A percentile compares a stretch with the other conserved stretches of the same genome.
These are phyloP conservation scores for Pangasius macronema DNA, from an alignment of 2,797 vertebrate species.

Conservation along the genomic window DNA sequence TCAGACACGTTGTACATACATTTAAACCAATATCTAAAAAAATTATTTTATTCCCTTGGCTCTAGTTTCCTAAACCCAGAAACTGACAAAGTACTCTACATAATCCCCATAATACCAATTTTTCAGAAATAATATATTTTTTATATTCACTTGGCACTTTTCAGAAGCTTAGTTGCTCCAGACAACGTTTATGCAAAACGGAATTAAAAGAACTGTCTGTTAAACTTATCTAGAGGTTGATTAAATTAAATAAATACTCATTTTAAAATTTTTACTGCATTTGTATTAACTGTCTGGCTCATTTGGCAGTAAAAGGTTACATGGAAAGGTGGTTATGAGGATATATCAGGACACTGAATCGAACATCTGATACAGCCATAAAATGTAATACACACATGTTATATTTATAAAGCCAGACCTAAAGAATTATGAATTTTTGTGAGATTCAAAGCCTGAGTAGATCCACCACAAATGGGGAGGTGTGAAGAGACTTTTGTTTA, in stretches of 20 bases:
- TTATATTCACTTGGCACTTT: neutral
- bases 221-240: neutral
- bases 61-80: neutral
- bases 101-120: neutral
- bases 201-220: neutral
- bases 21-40: neutral
- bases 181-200: neutral
- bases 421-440: neutral
- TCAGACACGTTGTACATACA: neutral
- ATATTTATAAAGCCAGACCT: neutral
- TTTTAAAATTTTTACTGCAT: neutral
- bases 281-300: neutral
- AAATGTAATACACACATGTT: no score
- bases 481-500: constrained; percentile 12
- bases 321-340: neutral
- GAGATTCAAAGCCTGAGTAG: constrained; percentile 33
- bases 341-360: neutral
- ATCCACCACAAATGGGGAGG: constrained; percentile 23
- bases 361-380: neutral
- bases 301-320: neutral
- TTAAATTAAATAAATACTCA: neutral
- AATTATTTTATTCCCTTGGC: neutral
- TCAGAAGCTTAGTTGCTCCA: neutral
- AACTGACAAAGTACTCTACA: neutral
- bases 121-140: neutral